Percentiles rank a stretch among this genome's conserved stretches.
Conservation (phyloP, 2,113 vertebrate species). For the Azemiops feae region DNA sequence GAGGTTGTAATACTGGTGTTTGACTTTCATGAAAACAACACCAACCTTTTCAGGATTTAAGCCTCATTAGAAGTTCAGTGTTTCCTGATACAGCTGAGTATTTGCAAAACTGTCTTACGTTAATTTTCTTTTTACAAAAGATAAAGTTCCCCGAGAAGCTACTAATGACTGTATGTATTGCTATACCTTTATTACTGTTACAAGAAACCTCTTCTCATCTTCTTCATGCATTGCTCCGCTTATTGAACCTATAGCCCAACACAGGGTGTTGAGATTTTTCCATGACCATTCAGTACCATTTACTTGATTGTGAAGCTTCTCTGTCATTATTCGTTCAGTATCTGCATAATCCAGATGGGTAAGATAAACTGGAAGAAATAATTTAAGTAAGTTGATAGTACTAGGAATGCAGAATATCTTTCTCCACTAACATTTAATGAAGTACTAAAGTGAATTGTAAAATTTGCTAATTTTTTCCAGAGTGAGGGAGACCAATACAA, state of each 20-base stretch:
- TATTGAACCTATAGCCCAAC: constrained; percentile 98
- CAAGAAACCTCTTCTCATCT: constrained; percentile 97
- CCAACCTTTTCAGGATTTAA: neutral
- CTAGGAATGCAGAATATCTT: neutral
- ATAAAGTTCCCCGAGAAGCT: neutral
- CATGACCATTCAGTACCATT: constrained; percentile 98
- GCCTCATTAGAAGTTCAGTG: neutral
- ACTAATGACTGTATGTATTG: neutral
- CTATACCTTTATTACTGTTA: constrained; percentile 96
- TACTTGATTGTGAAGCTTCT: constrained; percentile 99
- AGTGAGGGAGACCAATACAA: neutral
- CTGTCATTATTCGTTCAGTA: constrained; percentile 97
- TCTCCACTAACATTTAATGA: neutral
- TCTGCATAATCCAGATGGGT: constrained; percentile 98
- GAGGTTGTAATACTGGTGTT: neutral
- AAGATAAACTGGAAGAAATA: constrained; percentile 85
- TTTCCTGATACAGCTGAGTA: neutral
- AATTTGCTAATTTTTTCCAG: neutral
- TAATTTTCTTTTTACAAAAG: neutral
- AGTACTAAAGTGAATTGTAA: neutral
- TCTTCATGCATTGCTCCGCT: constrained; percentile 99
- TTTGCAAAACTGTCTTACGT: neutral
- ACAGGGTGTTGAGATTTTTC: constrained; percentile 98
- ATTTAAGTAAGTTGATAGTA: neutral
- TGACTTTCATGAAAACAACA: neutral